phyloP scores from a whole-genome alignment of 2,797 vertebrate species.

The Bradypodion pumilum region DNA sequence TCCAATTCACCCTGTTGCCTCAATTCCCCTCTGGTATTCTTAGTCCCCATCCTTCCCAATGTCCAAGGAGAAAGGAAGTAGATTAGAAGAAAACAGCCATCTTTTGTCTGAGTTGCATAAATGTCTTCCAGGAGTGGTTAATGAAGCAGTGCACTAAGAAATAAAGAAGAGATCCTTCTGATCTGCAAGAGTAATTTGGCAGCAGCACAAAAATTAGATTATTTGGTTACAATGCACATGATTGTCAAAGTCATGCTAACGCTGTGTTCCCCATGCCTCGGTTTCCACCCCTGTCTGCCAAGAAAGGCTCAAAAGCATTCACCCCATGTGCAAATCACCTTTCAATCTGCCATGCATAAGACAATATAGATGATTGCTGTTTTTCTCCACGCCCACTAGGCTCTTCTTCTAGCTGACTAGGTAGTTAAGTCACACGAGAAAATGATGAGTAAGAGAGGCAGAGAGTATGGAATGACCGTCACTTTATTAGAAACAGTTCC shows the following conservation, averaged over 20 bases:
- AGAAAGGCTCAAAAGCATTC: background rate
- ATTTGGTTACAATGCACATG: background rate
- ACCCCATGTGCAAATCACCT: constrained; percentile 48
- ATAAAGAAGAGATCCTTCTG: background rate
- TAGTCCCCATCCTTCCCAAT: background rate
- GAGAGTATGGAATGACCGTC: constrained; percentile 15
- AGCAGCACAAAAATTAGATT: background rate
- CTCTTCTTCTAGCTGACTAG: constrained; percentile 40
- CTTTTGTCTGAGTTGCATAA: background rate
- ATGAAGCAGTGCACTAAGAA: background rate
- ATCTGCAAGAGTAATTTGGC: background rate
- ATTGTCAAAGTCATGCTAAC: background rate
- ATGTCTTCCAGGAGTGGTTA: background rate
- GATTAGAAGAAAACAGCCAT: background rate
- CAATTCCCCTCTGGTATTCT: too few relatives aligned
- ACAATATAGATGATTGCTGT: constrained; percentile 39
- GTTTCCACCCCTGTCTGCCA: background rate
- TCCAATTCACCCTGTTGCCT: background rate
- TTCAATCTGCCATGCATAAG: constrained; percentile 53
- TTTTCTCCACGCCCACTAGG: constrained; percentile 41
- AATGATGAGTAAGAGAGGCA: background rate
- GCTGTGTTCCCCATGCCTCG: background rate
- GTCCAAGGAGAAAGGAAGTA: background rate
- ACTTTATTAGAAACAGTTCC: constrained; percentile 56
- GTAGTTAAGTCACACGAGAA: background rate